Evolutionary conservation across 1,140 invertebrate genomes (phyloP).

Genomic region (Heterodera schachtii): DNA sequence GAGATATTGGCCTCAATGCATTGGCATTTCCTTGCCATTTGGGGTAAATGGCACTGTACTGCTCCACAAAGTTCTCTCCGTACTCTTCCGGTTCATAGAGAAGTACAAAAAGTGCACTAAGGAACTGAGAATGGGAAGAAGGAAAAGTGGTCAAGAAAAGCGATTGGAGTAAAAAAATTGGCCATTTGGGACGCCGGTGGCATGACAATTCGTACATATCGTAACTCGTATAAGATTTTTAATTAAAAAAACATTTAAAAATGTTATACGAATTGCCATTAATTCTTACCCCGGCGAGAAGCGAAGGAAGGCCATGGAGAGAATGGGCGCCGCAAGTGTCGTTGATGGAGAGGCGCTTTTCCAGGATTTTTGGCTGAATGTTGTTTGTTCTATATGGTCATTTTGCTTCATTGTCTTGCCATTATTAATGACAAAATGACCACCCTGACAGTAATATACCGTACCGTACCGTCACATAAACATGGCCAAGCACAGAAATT

Average conservation of each 20-base stretch:
- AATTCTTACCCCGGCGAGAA: conserved; percentile 66
- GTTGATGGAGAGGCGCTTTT: conserved; percentile 61
- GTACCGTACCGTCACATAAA: conserved; percentile 44
- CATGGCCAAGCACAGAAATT: conserved; percentile 74
- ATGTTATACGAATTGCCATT: conserved; percentile 1
- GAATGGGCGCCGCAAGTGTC: conserved; percentile 70
- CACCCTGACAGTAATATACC: too few species aligned
- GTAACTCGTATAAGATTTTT: too few species aligned
- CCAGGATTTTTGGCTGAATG: conserved; percentile 48
- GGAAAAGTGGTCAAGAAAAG: background rate
- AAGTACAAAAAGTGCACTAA: conserved; percentile 60
- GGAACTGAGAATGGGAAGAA: conserved; percentile 40
- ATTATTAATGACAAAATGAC: too few species aligned
- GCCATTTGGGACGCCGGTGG: too few species aligned
- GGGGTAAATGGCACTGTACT: conserved; percentile 33
- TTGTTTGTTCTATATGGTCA: too few species aligned
- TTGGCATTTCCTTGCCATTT: conserved; percentile 3
- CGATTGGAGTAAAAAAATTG: too few species aligned
- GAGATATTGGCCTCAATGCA: background rate
- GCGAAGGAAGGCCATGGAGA: conserved; percentile 69
- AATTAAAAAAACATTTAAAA: background rate
- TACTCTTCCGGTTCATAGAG: conserved; percentile 58
- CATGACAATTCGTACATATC: too few species aligned
- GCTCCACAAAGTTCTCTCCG: conserved; percentile 58
- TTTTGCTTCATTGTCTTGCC: too few species aligned